Base-by-base conservation (phyloP, 1,140 invertebrate species). In the Hylaeus anthracinus region DNA sequence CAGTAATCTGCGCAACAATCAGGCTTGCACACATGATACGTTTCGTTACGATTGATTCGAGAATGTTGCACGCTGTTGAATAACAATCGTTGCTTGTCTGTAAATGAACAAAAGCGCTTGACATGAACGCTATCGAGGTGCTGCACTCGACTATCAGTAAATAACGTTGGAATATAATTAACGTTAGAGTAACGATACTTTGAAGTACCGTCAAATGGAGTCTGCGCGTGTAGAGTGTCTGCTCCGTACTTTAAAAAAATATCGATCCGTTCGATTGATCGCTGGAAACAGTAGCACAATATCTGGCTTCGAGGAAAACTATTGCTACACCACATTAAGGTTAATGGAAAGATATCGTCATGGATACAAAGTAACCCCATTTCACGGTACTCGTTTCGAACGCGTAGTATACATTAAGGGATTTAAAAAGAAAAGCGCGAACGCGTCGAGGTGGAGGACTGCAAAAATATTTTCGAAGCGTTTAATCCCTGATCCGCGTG, bases 131-230 rank as follows among this genome's bases (percentile, higher is more conserved):
- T 55, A 45, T 55, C 51, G 51, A 72, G 45, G 45, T 64, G 61
- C 61, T 73, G 53, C 61, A 51, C 70, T 45, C 61, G 51, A 58
- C 53, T 66, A 58, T 73, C 77, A 41, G 5, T 66, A 26, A 56
- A 66, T 39, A 63, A 64, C 5, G 58, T 73, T 64, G 8, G 39
- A 71, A 78, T 78, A 26, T 51, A 61, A 56, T 70, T 53, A 51
- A 51, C n/a, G 37, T 53, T 48, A 48, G 1, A 37, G 12, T 43
- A 26, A 41, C 43, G n/a, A 37, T 53, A 37, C 26, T 26, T 26
- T 26, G 26, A 26, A 0, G 26, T 26, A 26, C 26, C 26, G 26
- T 26, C 26, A 26, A 26, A 26, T 26, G 26, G 26, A 26, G 26
- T 26, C 26, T 26, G 26, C 26, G 26, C 26, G 26, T 26, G 26